phyloP scores from a whole-genome alignment of 2,113 vertebrate genomes.

The Colossoma macropomum region DNA sequence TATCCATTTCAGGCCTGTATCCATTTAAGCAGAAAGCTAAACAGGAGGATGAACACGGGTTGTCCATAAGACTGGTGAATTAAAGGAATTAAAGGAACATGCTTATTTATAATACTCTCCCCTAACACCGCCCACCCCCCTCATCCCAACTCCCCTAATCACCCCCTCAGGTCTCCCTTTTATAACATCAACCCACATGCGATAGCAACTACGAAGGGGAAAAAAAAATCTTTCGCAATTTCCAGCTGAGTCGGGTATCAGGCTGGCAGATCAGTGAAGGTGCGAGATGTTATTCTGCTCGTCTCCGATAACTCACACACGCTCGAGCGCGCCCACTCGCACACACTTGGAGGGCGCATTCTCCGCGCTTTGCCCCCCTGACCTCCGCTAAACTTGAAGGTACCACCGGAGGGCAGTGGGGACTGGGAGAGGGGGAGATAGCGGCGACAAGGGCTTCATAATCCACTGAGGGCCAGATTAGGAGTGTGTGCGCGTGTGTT shows the following conservation, averaged over 20 bases:
- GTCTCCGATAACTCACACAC: conserved; percentile 76
- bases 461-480: conserved; percentile 86
- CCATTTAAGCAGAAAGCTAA: background rate
- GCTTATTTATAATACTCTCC: conserved; percentile 1
- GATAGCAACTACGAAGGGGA: conserved; percentile 65
- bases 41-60: background rate
- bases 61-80: conserved; percentile 17
- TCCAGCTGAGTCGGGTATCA: conserved; percentile 68
- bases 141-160: conserved; percentile 62
- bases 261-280: conserved; percentile 69
- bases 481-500: conserved; percentile 71
- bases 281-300: conserved; percentile 75
- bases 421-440: conserved; percentile 76
- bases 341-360: conserved; percentile 72
- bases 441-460: conserved; percentile 82
- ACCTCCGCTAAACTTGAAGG: conserved; percentile 83
- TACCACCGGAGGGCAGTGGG: conserved; percentile 81
- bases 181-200: conserved; percentile 75
- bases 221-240: conserved; percentile 67
- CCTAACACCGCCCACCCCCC: background rate
- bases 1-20: too few species aligned
- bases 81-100: conserved; percentile 23
- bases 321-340: conserved; percentile 44
- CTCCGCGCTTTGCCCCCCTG: conserved; percentile 72
- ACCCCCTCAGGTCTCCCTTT: conserved; percentile 70